A percentile compares a stretch with the other conserved stretches of the same genome.
Evolutionary conservation across 2,797 vertebrate species (phyloP).

Genomic region (Mionectes olivaceus): DNA sequence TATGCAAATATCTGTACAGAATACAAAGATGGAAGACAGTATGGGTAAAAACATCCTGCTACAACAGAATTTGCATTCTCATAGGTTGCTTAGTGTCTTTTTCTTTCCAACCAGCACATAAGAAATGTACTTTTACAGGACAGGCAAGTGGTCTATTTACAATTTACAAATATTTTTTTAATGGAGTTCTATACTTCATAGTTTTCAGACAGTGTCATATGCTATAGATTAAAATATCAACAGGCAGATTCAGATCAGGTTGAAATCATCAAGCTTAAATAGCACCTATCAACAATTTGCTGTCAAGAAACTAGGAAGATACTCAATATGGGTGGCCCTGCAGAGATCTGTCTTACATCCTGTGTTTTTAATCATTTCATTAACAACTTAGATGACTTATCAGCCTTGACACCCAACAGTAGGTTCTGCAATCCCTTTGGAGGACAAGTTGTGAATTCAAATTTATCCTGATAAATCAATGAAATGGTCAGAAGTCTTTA

Average conservation of each 20-base stretch:
- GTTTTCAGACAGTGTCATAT: not conserved
- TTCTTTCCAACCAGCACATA: not conserved
- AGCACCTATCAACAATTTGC: slow-evolving; percentile 6
- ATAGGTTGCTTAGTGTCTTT: not conserved
- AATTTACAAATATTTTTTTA: not conserved
- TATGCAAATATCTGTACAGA: not conserved
- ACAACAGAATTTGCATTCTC: not conserved
- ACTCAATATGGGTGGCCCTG: slow-evolving; percentile 12
- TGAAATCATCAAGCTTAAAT: slow-evolving; percentile 38
- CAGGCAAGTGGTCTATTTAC: not conserved
- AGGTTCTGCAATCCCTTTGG: not conserved
- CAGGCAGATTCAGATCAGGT: not conserved
- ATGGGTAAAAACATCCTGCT: not conserved
- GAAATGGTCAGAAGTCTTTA: not conserved
- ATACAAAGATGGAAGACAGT: not conserved
- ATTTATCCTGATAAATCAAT: not conserved
- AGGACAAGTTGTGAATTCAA: slow-evolving; percentile 8
- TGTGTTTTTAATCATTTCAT: slow-evolving; percentile 28
- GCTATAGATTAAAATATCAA: not conserved
- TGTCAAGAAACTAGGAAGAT: not conserved
- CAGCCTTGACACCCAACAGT: not conserved
- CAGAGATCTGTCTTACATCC: slow-evolving; percentile 3
- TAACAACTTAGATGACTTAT: slow-evolving; percentile 31
- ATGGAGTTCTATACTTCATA: not conserved
- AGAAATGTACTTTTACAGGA: not conserved